Evolutionary conservation across 2,113 vertebrate genomes (phyloP), one percentile per base, ranked within the genome.

Genomic region (Cinclus mexicanus): DNA sequence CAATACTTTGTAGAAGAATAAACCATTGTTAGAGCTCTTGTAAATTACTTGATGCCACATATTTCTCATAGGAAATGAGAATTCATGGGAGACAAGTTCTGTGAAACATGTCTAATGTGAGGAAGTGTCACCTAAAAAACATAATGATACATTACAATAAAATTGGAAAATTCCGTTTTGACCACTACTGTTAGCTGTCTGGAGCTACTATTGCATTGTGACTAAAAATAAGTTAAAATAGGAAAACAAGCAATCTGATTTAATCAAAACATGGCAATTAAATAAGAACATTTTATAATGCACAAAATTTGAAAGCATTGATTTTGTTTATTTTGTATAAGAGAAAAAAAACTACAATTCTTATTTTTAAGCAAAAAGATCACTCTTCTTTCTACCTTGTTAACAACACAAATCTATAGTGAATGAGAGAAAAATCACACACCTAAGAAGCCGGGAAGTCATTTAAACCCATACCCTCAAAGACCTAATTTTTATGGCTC

Each of bases 401-500:
- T 94, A 85, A 44, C 35, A 64, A 12, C 14, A 33, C 4, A 69
- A 88, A 87, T 23, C 11, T 77, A 14, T 18, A 41, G 18, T 42
- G 71, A 94, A 83, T 50, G 57, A 83, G 46, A 87, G 35, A 87
- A 94, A 84, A 97, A 83, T 85, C 44, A 50, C 63, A 70, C 29
- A 96, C 50, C 67, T 79, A 83, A 52, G 53, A 93, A 87, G 14
- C 14, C 29, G 74, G 35, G 65, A 90, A 95, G 50, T 50, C 63
- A 90, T 91, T 87, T 93, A 90, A 95, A 87, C 21, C 46, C 17
- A 87, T 59, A 28, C 57, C 65, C 59, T 42, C 15, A 57, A 94
- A 93, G 74, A 87, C 61, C 53, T 84, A 87, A 89, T 87, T 93
- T 94, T 96, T 95, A 94, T 85, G 65, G 8, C 59, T 50, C 29